Evolutionary conservation across 2,113 vertebrate species (phyloP).

Genomic region (Brienomyrus brachyistius): DNA sequence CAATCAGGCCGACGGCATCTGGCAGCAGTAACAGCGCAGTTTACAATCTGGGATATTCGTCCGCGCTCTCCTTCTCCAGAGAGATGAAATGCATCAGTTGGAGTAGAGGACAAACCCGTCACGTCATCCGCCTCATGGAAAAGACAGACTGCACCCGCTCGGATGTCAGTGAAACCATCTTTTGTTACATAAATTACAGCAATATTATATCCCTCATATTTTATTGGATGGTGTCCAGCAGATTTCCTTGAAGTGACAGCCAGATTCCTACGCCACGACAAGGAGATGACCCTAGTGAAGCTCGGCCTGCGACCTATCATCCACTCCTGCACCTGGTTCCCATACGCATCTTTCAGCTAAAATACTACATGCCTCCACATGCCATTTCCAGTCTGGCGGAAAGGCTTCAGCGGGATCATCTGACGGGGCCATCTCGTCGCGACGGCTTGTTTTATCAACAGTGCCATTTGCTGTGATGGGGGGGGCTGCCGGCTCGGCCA

Average conservation of each 20-base stretch:
- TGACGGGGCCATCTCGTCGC: constrained; percentile 46
- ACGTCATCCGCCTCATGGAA: not conserved
- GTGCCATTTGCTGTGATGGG: constrained; percentile 58
- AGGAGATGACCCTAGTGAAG: not conserved
- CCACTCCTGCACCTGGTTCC: not conserved
- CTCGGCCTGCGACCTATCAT: not conserved
- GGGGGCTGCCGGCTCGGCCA: constrained; percentile 49
- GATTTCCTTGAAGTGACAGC: not conserved
- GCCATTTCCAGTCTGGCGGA: not conserved
- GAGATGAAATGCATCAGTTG: constrained; percentile 8
- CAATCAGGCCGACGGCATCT: constrained; percentile 40
- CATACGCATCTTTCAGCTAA: not conserved
- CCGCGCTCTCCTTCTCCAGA: not conserved
- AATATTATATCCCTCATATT: not conserved
- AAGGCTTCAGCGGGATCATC: constrained; percentile 27
- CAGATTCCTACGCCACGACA: not conserved
- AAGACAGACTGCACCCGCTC: not conserved
- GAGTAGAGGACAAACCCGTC: not conserved
- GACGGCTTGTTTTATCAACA: constrained; percentile 61
- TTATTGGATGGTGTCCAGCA: not conserved
- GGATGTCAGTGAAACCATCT: not conserved
- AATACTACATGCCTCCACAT: not conserved
- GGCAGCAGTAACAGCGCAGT: constrained; percentile 9
- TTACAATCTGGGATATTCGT: constrained; percentile 30
- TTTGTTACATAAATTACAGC: not conserved